Conservation (phyloP, 2,888 invertebrate species). For the Allacma fusca region DNA sequence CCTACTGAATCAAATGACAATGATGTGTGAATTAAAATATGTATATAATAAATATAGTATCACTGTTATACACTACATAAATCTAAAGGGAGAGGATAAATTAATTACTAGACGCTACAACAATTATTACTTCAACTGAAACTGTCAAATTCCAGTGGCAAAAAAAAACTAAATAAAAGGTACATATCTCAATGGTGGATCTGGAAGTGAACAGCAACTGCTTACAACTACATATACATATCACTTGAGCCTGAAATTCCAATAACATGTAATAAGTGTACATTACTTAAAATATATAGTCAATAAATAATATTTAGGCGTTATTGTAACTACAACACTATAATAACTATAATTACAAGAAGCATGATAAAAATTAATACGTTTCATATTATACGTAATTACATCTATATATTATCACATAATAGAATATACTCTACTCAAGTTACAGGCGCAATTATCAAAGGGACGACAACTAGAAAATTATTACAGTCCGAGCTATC, state of each 20-base stretch:
- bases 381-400: constrained; percentile 3
- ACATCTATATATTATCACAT: background rate
- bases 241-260: constrained; percentile 40
- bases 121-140: too few species aligned
- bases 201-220: constrained; percentile 5
- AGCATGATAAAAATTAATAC: background rate
- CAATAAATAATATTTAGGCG: too few species aligned
- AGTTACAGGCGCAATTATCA: too few species aligned
- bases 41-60: background rate
- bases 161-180: constrained; percentile 11
- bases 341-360: background rate
- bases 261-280: background rate
- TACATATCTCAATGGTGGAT: background rate
- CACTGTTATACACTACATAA: background rate
- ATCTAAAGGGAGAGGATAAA: background rate
- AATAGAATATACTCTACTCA: background rate
- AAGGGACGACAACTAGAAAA: too few species aligned
- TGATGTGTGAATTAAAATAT: constrained; percentile 2
- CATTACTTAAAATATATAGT: background rate
- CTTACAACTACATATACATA: constrained; percentile 31
- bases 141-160: constrained; percentile 29
- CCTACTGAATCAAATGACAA: constrained; percentile 8
- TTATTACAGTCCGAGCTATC: too few species aligned
- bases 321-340: too few species aligned
- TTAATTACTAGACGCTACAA: too few species aligned